Conservation (phyloP, 2,113 vertebrate genomes). For the Penelope pileata region DNA sequence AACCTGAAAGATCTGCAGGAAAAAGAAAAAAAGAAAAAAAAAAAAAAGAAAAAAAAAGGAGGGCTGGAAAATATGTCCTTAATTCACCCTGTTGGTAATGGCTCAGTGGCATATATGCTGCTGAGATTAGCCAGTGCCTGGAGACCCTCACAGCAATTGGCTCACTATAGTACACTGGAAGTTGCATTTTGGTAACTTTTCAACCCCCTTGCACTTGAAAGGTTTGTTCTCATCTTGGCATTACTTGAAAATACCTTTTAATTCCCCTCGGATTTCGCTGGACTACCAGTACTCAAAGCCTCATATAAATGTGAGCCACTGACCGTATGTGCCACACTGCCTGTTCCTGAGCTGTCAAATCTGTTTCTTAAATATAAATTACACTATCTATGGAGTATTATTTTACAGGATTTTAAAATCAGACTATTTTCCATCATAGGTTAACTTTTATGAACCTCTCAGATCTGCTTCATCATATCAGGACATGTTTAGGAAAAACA, state of each 20-base stretch:
- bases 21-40: not conserved
- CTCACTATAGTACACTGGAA: constrained; percentile 21
- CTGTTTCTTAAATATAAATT: not conserved
- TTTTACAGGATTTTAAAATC: not conserved
- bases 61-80: constrained; percentile 61
- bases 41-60: not conserved
- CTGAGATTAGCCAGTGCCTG: not conserved
- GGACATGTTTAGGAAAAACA: not conserved
- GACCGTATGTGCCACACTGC: not conserved
- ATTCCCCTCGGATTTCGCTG: not conserved
- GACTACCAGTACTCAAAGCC: not conserved
- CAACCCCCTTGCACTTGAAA: not conserved
- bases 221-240: constrained; percentile 1
- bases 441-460: not conserved
- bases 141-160: constrained; percentile 38
- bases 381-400: not conserved
- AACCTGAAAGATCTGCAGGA: constrained; percentile 54
- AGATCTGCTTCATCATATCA: not conserved
- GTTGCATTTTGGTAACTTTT: constrained; percentile 44
- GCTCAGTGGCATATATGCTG: constrained; percentile 4
- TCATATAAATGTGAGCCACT: not conserved
- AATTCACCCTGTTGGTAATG: constrained; percentile 48
- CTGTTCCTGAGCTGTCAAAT: not conserved
- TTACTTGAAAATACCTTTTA: constrained; percentile 12
- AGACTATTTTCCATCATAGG: not conserved